Evolutionary conservation across 1,140 invertebrate species (phyloP).

Genomic region (Drosophila elegans): DNA sequence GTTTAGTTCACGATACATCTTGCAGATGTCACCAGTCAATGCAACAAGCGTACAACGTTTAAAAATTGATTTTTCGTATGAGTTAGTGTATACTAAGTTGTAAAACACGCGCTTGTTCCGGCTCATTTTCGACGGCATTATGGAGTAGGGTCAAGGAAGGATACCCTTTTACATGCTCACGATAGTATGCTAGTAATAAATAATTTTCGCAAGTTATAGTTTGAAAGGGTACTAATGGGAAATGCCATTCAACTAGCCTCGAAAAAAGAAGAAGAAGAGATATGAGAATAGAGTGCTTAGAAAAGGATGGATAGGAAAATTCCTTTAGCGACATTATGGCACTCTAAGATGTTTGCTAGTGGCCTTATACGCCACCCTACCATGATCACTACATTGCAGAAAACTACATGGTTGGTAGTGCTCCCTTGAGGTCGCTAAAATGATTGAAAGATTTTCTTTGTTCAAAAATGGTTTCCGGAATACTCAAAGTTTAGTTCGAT

Average conservation of each 20-base stretch:
- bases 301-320: neutral
- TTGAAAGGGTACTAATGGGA: neutral
- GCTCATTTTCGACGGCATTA: conserved; percentile 1
- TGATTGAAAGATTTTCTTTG: neutral
- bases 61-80: neutral
- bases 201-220: neutral
- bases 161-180: neutral
- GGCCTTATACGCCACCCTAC: conserved; percentile 4
- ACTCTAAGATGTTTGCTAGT: conserved; percentile 4
- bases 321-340: neutral
- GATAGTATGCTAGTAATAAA: neutral
- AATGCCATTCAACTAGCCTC: conserved; percentile 1
- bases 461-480: conserved; percentile 3
- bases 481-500: neutral
- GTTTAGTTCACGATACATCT: no score
- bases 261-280: neutral
- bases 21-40: no score
- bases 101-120: neutral
- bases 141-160: neutral
- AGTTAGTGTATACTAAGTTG: neutral
- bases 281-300: neutral
- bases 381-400: conserved; percentile 7
- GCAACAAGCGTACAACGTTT: neutral
- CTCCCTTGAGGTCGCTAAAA: neutral
- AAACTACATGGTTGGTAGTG: neutral